Evolutionary conservation across 2,888 invertebrate genomes (phyloP), one percentile per base, ranked within the genome.

Genomic region (Synergus laeviventris): DNA sequence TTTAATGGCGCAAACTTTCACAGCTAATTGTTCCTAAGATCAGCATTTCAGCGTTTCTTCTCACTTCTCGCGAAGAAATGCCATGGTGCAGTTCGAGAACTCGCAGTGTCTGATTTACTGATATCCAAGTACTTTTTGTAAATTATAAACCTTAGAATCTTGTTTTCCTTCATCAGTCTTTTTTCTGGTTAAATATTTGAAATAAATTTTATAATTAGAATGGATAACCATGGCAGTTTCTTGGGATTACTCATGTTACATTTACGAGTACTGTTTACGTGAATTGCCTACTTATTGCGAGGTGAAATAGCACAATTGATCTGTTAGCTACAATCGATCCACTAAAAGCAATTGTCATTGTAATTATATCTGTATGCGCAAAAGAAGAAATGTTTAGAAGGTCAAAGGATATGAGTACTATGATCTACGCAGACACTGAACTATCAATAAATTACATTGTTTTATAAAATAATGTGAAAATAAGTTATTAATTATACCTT

Each of bases 391-490:
- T 78, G 73, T 77, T 76, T 74, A 79, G 76, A 75, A 79, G 83
- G 81, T 85, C 81, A 83, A 83, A 66, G 79, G 79, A 83, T 81
- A 85, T 81, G 85, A 86, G 84, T 85, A 83, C 86, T 85, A 86
- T 83, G 84, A 87, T 87, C 88, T 89, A 89, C 86, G 87, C 86
- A 84, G 84, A 84, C 85, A 88, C 87, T 87, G 82, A 86, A 84
- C 86, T 87, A 87, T 88, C 86, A 86, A 83, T 87, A 87, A 84
- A 86, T 87, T 87, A 89, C 82, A 85, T 87, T 87, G 86, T 88
- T 89, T 89, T 87, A 87, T 88, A 88, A 89, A 88, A 87, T 81
- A 86, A 84, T 83, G 74, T 79, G 81, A 83, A 85, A 84, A 81
- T 75, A 66, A 83, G 78, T 77, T 64, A 76, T 74, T 49, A 49